These are phyloP conservation scores for Sminthurides bifidus DNA, from an alignment of 1,140 invertebrate genomes.

Conservation along the genomic window DNA sequence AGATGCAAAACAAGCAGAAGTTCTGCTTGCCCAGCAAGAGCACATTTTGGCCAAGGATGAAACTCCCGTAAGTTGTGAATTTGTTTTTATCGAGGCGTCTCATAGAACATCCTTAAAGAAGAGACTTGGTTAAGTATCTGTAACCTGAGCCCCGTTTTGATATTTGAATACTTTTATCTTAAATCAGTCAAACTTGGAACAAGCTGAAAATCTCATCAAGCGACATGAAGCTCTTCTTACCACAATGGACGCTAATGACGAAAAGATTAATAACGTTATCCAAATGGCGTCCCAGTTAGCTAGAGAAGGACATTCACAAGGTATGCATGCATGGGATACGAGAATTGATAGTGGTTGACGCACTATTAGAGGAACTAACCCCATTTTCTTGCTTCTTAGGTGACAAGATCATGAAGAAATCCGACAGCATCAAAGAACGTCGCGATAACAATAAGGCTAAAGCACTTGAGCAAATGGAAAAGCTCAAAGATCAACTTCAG, in stretches of 20 bases:
- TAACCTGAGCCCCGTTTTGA: too few species aligned
- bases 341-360: background rate
- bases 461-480: slow-evolving; percentile 81
- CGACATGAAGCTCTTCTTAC: slow-evolving; percentile 97
- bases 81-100: too few species aligned
- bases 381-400: slow-evolving; percentile 48
- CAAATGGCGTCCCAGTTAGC: slow-evolving; percentile 81
- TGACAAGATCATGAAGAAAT: slow-evolving; percentile 92
- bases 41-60: slow-evolving; percentile 90
- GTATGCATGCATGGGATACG: slow-evolving; percentile 18
- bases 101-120: too few species aligned
- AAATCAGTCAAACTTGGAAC: slow-evolving; percentile 65
- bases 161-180: background rate
- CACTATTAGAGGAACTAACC: slow-evolving; percentile 2
- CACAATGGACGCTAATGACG: slow-evolving; percentile 99
- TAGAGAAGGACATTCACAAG: slow-evolving; percentile 67
- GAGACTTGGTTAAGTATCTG: too few species aligned
- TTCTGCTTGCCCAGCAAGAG: slow-evolving; percentile 94
- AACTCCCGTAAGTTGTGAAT: slow-evolving; percentile 60
- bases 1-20: slow-evolving; percentile 94
- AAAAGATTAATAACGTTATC: slow-evolving; percentile 92
- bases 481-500: slow-evolving; percentile 83
- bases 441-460: slow-evolving; percentile 80
- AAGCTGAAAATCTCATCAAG: slow-evolving; percentile 94
- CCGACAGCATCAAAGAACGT: slow-evolving; percentile 82